Evolutionary conservation across 2,797 vertebrate genomes (phyloP), one percentile per base, ranked within the genome.

Genomic region (Mormyrops boulengeri): DNA sequence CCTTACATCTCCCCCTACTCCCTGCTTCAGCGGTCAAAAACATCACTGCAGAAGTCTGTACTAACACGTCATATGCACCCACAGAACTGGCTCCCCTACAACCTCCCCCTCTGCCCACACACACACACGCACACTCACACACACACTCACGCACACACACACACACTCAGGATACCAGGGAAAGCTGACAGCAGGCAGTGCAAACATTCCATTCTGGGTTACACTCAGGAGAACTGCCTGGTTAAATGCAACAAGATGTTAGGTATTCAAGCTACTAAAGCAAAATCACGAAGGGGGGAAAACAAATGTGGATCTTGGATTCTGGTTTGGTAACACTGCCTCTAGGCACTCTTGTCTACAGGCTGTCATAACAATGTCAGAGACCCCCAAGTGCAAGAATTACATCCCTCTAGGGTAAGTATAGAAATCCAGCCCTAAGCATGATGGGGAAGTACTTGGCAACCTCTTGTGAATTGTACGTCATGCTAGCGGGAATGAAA

Each of bases 1-100:
- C 93, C 90, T 89, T 91, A 86, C 90, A 92, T 92, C 88, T 90
- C 88, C 85, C 69, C 89, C 90, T 88, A 85, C 80, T 87, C 90
- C 82, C 90, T 90, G 57, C 90, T 91, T 86, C 89, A 88, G 9
- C 91, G 92, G 93, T 93, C 92, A 73, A 88, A 89, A 62, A 66
- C 57, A 85, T 41, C 34, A 89, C 86, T 30, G 55, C 52, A 89
- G 52, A 26, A 87, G 80, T 53, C 87, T 52, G 12, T 55, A 88
- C 91, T 47, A 73, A 89, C 66, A 87, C 38, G 2, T 87, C 73
- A 77, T 50, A 17, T 52, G 44, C 89, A 69, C 62, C 19, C 86
- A 41, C 5, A 89, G 69, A 73, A 80, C 17, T 3, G 34, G 19
- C n/a, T 22, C 17, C 44, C 34, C 14, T 41, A 4, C 77, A 22